Evolutionary conservation across 2,113 vertebrate species (phyloP), one percentile per base, ranked within the genome.

Genomic region (Xiphorhynchus elegans): DNA sequence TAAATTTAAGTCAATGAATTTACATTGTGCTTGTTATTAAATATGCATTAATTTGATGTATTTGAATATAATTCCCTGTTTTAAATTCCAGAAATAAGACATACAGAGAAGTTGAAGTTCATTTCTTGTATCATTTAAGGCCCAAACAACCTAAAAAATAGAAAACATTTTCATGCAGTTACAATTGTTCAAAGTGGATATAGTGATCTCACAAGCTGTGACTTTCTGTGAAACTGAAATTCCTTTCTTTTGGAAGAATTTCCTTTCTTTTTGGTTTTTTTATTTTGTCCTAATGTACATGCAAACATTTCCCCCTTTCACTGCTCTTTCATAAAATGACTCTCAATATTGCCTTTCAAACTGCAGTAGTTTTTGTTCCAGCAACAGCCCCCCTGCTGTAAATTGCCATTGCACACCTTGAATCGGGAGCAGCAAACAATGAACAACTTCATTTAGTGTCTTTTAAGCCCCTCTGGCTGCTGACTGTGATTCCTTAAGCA

Each of bases 1-100:
- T 80, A 91, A 95, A 92, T 95, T 69, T 49, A 79, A 73, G 53
- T 42, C 72, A 76, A 81, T 69, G 68, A 85, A 92, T 95, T 94
- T 97, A 35, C 92, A 94, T 33, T 58, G 52, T 21, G 47, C 23
- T 1, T 74, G 35, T 87, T 80, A 19, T 84, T 90, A 83, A 74
- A 76, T 37, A 28, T 50, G 67, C 59, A 46, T 91, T 74, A 66
- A 69, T 73, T 81, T 95, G 70, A 83, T 89, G 53, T 19, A 85
- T 95, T 90, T 92, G 35, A 79, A 46, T 88, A 42, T 47, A 69
- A 42, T 29, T 76, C 35, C 11, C 63, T 73, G 29, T 68, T 95
- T 87, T 79, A 80, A 76, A 90, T 76, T 85, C 70, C 59, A 66
- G 68, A 20, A 93, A 59, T 82, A 91, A 87, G 37, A 37, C 10